Conservation (phyloP, 2,113 vertebrate species). For the Eleginops maclovinus region DNA sequence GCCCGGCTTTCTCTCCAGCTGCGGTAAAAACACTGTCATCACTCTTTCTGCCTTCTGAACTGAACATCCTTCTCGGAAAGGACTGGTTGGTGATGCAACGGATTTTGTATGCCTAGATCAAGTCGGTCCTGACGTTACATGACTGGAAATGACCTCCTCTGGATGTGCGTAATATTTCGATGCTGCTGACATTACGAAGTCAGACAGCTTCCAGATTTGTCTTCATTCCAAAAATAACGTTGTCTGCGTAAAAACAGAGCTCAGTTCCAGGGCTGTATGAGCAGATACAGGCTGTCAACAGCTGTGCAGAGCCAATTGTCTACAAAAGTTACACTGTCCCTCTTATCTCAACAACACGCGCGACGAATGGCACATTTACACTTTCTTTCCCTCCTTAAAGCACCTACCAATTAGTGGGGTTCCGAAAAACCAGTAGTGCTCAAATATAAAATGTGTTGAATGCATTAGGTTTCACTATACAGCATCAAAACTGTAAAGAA, state of each 20-base stretch:
- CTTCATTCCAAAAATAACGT: conserved; percentile 18
- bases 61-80: conserved; percentile 73
- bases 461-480: background rate
- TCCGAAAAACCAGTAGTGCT: background rate
- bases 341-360: conserved; percentile 44
- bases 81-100: conserved; percentile 58
- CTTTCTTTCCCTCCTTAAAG: background rate
- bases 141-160: conserved; percentile 61
- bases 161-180: conserved; percentile 45
- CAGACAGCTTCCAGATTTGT: conserved; percentile 12
- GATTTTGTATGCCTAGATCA: conserved; percentile 40
- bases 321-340: conserved; percentile 48
- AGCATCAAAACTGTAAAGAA: background rate
- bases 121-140: conserved; percentile 62
- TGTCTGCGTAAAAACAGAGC: conserved; percentile 1
- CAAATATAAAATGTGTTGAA: background rate
- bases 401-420: background rate
- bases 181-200: conserved; percentile 45
- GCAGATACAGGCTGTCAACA: conserved; percentile 58
- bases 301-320: conserved; percentile 46
- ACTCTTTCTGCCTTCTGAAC: conserved; percentile 52
- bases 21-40: conserved; percentile 70
- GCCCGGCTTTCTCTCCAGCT: conserved; percentile 67
- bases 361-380: conserved; percentile 24
- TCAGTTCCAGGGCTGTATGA: conserved; percentile 40